phyloP scores from a whole-genome alignment of 2,797 vertebrate genomes.

The Gallirallus australis region DNA sequence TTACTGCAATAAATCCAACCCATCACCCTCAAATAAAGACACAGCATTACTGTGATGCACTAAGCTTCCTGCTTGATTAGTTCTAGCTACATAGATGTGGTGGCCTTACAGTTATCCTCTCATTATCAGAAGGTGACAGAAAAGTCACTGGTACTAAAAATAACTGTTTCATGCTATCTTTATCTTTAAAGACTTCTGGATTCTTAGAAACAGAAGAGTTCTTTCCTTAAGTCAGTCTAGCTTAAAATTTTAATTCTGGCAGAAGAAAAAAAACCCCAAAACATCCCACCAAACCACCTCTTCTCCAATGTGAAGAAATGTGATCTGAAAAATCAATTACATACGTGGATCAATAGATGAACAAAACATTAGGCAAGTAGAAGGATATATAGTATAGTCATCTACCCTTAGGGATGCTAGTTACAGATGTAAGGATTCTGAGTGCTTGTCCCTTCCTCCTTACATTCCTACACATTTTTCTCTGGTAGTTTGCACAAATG shows the following conservation, averaged over 20 bases:
- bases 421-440: neutral
- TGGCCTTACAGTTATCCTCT: neutral
- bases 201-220: neutral
- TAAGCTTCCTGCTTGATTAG: neutral
- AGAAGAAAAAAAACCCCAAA: neutral
- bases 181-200: neutral
- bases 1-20: neutral
- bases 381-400: neutral
- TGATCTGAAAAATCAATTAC: neutral
- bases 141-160: neutral
- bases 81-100: neutral
- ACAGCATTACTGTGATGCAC: neutral
- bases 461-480: neutral
- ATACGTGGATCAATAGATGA: neutral
- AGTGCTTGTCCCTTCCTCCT: neutral
- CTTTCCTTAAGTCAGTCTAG: neutral
- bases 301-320: neutral
- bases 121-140: neutral
- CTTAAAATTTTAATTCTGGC: neutral
- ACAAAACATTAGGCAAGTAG: neutral
- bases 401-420: neutral
- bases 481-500: neutral
- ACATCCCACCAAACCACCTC: rapidly evolving
- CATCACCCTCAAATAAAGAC: neutral
- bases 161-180: neutral